Evolutionary conservation across 2,797 vertebrate genomes (phyloP), one percentile per base, ranked within the genome.

Genomic region (Spondyliosoma cantharus): DNA sequence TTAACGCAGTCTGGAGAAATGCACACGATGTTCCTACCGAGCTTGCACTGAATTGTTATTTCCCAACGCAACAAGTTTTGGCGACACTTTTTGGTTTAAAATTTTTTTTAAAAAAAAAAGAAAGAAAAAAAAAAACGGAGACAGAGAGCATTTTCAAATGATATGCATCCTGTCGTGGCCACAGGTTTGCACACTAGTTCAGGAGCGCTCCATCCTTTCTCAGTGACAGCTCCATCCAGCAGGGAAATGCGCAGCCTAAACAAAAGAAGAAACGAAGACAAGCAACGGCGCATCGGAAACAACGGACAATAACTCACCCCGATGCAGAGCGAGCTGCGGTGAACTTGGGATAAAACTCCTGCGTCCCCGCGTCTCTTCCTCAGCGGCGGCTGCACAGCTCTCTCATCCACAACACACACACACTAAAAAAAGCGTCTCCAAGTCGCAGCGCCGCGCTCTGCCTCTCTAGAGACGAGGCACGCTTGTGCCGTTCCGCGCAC

Each of bases 401-500:
- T 74, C 29, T 82, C 82, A 82, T 84, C 84, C 80, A 67, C 32
- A 37, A 37, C 32, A 37, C 1, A 7, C 32, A 37, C 27, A 27
- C 27, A 27, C 27, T 1, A 37, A 37, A 37, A 37, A 61, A 52
- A 46, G 45, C 67, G 80, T 89, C 82, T 90, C 86, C 81, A 87
- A 84, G 76, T 90, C 80, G 16, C 69, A 74, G 70, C 81, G 56
- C 67, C 74, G 89, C 89, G 90, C 89, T 91, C 81, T 88, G 93
- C 91, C 92, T 89, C 93, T 91, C 92, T 91, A 84, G 90, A 93
- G 89, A 93, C 87, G 92, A 92, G 88, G 90, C 94, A 94, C 84
- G 94, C 92, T 88, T 92, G 87, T 90, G 93, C 83, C 78, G 88
- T 82, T 92, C 83, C 14, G 92, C 90, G 88, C 92, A 86, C 91